Conservation (phyloP, 2,113 vertebrate genomes). For the Meriones unguiculatus region DNA sequence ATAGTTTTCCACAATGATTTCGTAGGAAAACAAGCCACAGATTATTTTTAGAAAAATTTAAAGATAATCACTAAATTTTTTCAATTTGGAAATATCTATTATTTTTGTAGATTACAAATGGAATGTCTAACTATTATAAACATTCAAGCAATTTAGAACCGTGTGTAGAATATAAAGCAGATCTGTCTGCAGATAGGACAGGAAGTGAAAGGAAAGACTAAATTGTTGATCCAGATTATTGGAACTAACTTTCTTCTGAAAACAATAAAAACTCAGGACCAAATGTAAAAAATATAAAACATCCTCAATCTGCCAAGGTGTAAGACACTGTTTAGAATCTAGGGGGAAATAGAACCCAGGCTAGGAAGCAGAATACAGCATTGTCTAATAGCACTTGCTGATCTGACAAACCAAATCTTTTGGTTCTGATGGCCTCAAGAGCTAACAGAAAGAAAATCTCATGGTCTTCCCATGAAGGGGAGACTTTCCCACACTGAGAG, state of each 20-base stretch:
- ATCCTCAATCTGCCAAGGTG: not conserved
- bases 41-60: slow-evolving; percentile 50
- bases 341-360: not conserved
- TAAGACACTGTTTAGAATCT: not conserved
- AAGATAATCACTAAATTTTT: not conserved
- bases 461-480: not conserved
- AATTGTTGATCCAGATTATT: not conserved
- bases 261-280: slow-evolving; percentile 15
- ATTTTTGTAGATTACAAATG: slow-evolving; percentile 45
- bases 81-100: slow-evolving; percentile 7
- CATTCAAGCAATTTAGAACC: slow-evolving; percentile 22
- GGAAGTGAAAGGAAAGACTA: not conserved
- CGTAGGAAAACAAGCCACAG: not conserved
- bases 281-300: not conserved
- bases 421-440: not conserved
- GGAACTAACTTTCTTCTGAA: not conserved
- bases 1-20: not conserved
- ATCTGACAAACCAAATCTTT: not conserved
- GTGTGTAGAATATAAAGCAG: not conserved
- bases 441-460: not conserved
- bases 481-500: not conserved
- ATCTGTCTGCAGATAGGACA: not conserved
- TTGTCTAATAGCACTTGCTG: not conserved
- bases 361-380: not conserved
- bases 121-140: not conserved